Base-by-base conservation (phyloP, 1,140 invertebrate species). In the Tetraneura akinire region DNA sequence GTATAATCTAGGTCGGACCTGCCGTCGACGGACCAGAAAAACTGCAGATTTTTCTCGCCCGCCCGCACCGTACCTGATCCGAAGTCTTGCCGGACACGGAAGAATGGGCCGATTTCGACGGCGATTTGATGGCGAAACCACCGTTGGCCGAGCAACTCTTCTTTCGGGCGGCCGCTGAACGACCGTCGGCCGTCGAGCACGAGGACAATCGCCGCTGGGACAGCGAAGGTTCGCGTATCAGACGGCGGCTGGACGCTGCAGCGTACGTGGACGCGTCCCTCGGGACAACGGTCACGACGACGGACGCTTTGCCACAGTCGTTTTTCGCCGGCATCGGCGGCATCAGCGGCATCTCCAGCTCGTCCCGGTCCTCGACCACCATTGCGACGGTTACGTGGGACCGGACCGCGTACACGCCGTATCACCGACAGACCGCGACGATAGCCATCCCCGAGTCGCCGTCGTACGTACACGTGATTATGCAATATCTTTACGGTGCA, bases 141-240 rank as follows among this genome's bases (percentile, higher is more conserved):
- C 83, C 83, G 73, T 84, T 83, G 47, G 78, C 83, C 23, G 82
- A 81, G 60, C n/a, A n/a, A n/a, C 80, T 81, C 37, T 80, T 82
- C 68, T 82, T 81, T 42, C 73, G 53, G 29, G 29, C 51, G 51
- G n/a, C 23, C 10, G 26, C 16, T 10, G 71, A n/a, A 8, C 37
- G 60, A 26, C 47, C 70, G 47, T 51, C 70, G 29, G 26, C 13
- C 29, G 49, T 32, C 71, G 51, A 37, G 32, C 32, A 37, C 3
- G 32, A 3, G 32, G 32, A 37, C 32, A 8, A 8, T 8, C 32
- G 32, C 8, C 32, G 32, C 32, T 4, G 32, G 32, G 32, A 37
- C 49, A 42, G 26, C 73, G 73, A 47, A 55, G 37, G 11, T 18
- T 60, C 32, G 14, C 16, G 18, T 14, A 78, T 26, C 1, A 47